Evolutionary conservation across 2,797 vertebrate species (phyloP).

Genomic region (Enteromius treurensis): DNA sequence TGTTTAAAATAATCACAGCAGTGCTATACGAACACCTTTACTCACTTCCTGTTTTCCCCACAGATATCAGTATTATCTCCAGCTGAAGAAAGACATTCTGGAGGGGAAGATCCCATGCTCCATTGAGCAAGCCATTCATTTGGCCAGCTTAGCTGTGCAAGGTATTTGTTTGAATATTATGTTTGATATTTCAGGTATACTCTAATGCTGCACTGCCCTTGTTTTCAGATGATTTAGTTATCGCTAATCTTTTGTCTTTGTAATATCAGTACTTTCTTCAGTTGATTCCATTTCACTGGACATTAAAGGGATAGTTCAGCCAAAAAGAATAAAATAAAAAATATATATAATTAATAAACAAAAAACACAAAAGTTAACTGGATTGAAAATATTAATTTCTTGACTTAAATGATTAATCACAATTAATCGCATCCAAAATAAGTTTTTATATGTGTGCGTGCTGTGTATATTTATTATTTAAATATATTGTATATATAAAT

Average conservation of each 20-base stretch:
- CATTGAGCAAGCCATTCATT: conserved; percentile 90
- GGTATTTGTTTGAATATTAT: conserved; percentile 74
- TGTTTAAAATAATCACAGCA: not conserved
- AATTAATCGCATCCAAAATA: no score
- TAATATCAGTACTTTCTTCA: not conserved
- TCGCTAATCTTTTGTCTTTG: not conserved
- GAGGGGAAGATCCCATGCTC: conserved; percentile 94
- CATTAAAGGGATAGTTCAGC: not conserved
- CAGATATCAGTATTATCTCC: conserved; percentile 99
- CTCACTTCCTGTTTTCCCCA: conserved; percentile 34
- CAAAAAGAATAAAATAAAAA: not conserved
- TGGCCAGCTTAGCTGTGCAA: conserved; percentile 96
- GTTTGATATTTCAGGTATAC: no score
- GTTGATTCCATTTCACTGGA: not conserved
- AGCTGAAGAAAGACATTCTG: conserved; percentile 96
- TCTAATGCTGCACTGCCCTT: not conserved
- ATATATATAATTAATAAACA: no score
- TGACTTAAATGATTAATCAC: not conserved
- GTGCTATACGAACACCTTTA: not conserved
- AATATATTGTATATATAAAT: no score
- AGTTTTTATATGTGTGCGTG: no score
- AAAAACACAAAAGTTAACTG: no score
- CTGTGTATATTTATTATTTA: no score
- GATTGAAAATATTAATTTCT: not conserved
- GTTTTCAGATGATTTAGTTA: not conserved